Percentiles rank a stretch among this genome's conserved stretches.
These are phyloP conservation scores for Hololepta plana DNA, from an alignment of 2,888 invertebrate genomes.

Conservation along the genomic window DNA sequence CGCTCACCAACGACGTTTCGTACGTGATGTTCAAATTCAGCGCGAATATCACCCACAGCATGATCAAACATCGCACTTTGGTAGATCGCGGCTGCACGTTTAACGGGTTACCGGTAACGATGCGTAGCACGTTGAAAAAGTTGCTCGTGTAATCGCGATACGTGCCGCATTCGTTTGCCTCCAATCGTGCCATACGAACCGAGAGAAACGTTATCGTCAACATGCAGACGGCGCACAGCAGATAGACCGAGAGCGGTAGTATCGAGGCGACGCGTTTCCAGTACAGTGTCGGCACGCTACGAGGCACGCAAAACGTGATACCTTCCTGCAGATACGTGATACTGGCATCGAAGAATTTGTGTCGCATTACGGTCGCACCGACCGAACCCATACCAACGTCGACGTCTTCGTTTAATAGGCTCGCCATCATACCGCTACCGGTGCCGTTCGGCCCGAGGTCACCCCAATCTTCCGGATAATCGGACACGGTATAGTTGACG, in stretches of 20 bases:
- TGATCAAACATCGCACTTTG: constrained; percentile 12
- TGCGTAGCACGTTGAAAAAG: too few species aligned
- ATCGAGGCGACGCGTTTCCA: too few species aligned
- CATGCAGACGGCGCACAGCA: too few species aligned
- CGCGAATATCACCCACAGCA: constrained; percentile 14
- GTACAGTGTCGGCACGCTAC: constrained; percentile 12
- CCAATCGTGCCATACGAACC: too few species aligned
- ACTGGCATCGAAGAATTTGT: constrained; percentile 15
- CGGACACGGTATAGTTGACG: constrained; percentile 9
- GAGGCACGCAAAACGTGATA: constrained; percentile 18
- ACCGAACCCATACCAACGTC: constrained; percentile 19
- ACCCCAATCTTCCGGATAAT: constrained; percentile 12
- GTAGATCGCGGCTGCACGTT: constrained; percentile 13
- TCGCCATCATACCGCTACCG: constrained; percentile 14
- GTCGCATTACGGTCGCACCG: constrained; percentile 13
- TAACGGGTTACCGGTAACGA: too few species aligned
- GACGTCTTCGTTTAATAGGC: constrained; percentile 12
- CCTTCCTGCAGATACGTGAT: constrained; percentile 16
- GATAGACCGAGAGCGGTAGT: too few species aligned
- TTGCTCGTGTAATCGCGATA: too few species aligned
- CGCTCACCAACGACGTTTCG: constrained; percentile 15
- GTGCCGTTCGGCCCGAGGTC: constrained; percentile 12
- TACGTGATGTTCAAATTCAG: constrained; percentile 15
- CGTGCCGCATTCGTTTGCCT: too few species aligned
- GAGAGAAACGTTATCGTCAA: too few species aligned